Conservation (phyloP, 2,113 vertebrate species). For the Eudyptes chrysolophus region DNA sequence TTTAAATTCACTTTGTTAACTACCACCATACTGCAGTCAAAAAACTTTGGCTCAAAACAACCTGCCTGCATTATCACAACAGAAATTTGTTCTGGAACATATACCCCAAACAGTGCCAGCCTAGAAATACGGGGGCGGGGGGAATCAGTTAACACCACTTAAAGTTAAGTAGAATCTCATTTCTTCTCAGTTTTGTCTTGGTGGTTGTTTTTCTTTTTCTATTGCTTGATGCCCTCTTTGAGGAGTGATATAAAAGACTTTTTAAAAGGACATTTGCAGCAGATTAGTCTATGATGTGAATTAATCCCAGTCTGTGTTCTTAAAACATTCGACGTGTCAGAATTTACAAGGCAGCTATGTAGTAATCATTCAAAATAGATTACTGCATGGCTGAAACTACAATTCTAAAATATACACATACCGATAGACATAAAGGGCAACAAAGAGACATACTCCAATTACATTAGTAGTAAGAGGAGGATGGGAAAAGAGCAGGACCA, state of each 20-base stretch:
- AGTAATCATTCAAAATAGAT: not conserved
- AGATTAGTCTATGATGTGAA: constrained; percentile 22
- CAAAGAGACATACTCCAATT: not conserved
- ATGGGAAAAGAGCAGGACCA: not conserved
- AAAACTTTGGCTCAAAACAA: not conserved
- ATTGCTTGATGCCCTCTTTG: constrained; percentile 18
- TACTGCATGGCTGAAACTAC: not conserved
- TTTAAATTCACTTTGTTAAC: not conserved
- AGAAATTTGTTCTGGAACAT: not conserved
- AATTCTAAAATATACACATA: not conserved
- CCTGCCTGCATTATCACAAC: not conserved
- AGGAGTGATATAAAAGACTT: constrained; percentile 28
- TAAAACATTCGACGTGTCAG: not conserved
- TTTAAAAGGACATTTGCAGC: constrained; percentile 27
- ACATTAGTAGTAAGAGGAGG: not conserved
- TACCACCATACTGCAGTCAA: not conserved
- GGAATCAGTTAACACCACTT: not conserved
- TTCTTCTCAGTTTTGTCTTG: not conserved
- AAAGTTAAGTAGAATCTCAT: not conserved
- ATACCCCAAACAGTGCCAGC: not conserved
- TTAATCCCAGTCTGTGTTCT: constrained; percentile 8
- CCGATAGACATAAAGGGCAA: not conserved
- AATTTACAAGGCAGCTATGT: not conserved
- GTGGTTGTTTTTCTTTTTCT: constrained; percentile 1
- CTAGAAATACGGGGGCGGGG: not conserved